Percentiles rank a stretch among this genome's conserved stretches.
Evolutionary conservation across 1,140 invertebrate genomes (phyloP).

Genomic region (Zaprionus taronus): DNA sequence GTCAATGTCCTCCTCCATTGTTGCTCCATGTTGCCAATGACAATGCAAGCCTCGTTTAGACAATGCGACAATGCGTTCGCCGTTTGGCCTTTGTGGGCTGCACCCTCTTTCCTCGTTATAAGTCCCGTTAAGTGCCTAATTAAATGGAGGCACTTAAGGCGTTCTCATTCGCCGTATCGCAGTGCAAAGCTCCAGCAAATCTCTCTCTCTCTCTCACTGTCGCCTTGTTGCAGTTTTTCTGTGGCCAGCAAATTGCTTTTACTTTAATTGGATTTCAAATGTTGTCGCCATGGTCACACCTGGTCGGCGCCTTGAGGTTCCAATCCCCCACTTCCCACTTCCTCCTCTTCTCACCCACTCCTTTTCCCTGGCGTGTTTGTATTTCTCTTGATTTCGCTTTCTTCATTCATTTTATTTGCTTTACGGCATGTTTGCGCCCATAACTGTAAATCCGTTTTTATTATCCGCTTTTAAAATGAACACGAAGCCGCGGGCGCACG

Average conservation of each 20-base stretch:
- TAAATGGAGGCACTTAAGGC: conserved; percentile 54
- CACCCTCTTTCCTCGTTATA: conserved; percentile 17
- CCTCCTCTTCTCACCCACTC: not conserved
- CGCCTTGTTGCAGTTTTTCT: conserved; percentile 43
- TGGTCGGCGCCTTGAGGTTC: not conserved
- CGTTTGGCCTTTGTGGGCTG: conserved; percentile 62
- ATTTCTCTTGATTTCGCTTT: conserved; percentile 26
- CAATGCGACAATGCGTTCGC: conserved; percentile 35
- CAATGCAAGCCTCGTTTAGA: conserved; percentile 53
- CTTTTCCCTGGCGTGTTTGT: not conserved
- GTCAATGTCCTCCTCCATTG: conserved; percentile 52
- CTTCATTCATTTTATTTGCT: conserved; percentile 64
- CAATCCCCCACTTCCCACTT: not conserved
- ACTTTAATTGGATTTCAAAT: conserved; percentile 72
- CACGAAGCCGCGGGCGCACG: conserved; percentile 4
- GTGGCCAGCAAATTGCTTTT: conserved; percentile 65
- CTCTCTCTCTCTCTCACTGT: conserved; percentile 39
- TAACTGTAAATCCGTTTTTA: conserved; percentile 81
- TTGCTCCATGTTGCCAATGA: conserved; percentile 49
- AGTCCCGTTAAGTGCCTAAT: conserved; percentile 63
- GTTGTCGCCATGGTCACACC: conserved; percentile 41
- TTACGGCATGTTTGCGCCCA: conserved; percentile 75
- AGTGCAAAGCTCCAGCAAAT: conserved; percentile 32
- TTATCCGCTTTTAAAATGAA: conserved; percentile 53
- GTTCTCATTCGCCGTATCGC: conserved; percentile 56